phyloP scores from a whole-genome alignment of 1,140 invertebrate species.

The Macrostomum lignano region DNA sequence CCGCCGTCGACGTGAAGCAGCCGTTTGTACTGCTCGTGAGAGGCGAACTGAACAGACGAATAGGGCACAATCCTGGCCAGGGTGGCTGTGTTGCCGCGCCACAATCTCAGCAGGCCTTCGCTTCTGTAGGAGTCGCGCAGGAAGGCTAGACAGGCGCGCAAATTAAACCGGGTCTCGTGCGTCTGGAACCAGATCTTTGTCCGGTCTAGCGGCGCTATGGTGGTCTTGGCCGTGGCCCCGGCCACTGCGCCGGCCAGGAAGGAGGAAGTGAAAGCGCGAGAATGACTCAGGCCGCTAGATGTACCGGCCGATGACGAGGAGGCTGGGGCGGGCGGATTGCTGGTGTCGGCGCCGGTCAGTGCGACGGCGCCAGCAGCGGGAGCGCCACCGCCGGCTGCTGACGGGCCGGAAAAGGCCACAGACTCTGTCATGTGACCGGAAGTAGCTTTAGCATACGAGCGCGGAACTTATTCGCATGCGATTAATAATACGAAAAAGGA shows the following conservation, averaged over 20 bases:
- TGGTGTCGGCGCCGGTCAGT: no score
- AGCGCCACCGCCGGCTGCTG: no score
- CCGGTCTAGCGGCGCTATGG: slow-evolving; percentile 75
- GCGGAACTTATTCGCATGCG: no score
- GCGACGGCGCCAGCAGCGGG: no score
- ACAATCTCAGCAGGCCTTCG: slow-evolving; percentile 51
- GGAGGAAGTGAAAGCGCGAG: no score
- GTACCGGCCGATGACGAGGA: no score
- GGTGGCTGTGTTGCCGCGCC: slow-evolving; percentile 85
- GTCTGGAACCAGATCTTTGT: slow-evolving; percentile 92
- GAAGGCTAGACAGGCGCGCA: slow-evolving; percentile 50
- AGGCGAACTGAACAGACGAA: slow-evolving; percentile 81
- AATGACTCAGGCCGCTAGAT: no score
- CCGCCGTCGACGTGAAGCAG: slow-evolving; percentile 39
- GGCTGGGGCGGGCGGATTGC: no score
- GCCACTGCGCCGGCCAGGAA: slow-evolving; percentile 23
- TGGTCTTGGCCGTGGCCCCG: slow-evolving; percentile 75
- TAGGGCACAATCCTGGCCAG: slow-evolving; percentile 85
- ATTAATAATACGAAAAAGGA: no score
- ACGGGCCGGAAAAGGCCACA: no score
- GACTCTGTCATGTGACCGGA: no score
- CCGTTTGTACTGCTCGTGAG: slow-evolving; percentile 78
- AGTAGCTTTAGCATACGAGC: no score
- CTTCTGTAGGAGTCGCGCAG: slow-evolving; percentile 35
- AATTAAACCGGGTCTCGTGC: slow-evolving; percentile 35